A percentile compares a stretch with the other conserved stretches of the same genome.
Conservation (phyloP, 2,888 invertebrate species). For the Archaeoteleia sp. region DNA sequence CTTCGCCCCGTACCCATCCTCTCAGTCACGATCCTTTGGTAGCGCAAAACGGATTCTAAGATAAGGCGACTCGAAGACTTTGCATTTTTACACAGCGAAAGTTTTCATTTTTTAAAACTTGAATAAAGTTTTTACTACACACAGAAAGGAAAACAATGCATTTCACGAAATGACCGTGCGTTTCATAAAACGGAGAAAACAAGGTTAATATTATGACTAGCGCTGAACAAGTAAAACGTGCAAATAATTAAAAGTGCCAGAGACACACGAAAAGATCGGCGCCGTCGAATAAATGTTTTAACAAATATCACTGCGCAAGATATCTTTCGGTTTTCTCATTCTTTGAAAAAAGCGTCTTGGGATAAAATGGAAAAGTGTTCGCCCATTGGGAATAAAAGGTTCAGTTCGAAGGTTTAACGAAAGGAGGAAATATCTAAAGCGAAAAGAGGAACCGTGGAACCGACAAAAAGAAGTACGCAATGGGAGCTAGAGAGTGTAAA, state of each 20-base stretch:
- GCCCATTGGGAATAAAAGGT: conserved; percentile 1
- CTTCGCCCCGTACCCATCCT: conserved; percentile 47
- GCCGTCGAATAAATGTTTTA: background rate
- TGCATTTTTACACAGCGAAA: conserved; percentile 42
- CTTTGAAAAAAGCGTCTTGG: conserved; percentile 5
- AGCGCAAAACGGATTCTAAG: conserved; percentile 58
- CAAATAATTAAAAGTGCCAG: no score
- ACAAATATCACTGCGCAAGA: conserved; percentile 1
- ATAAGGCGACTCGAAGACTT: conserved; percentile 50
- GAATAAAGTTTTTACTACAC: conserved; percentile 5
- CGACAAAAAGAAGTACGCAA: background rate
- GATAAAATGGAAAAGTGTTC: conserved; percentile 13
- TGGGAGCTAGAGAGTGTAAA: background rate
- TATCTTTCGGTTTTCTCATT: conserved; percentile 2
- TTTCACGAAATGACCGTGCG: no score
- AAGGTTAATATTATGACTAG: no score
- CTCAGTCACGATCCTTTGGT: conserved; percentile 55
- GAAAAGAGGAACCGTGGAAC: background rate
- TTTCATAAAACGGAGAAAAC: no score
- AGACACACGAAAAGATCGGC: no score
- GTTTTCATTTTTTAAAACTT: conserved; percentile 10
- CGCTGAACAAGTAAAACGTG: no score
- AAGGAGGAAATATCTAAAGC: conserved; percentile 4
- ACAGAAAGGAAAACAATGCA: no score
- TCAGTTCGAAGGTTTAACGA: conserved; percentile 6